A percentile compares a stretch with the other conserved stretches of the same genome.
Evolutionary conservation across 1,140 invertebrate species (phyloP).

Genomic region (Anastrepha obliqua): DNA sequence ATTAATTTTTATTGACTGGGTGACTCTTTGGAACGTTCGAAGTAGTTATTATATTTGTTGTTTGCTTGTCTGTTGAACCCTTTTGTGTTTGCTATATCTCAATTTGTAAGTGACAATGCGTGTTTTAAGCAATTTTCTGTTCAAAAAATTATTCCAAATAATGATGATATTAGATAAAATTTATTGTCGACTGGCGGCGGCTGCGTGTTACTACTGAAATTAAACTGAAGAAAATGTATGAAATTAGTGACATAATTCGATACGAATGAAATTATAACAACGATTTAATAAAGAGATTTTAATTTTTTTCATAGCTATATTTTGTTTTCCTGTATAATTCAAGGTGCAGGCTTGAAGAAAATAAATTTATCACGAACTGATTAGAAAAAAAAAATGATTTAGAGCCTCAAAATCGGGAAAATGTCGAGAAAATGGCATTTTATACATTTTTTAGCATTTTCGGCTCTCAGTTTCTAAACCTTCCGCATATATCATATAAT

Average conservation of each 20-base stretch:
- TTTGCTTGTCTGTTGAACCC: background rate
- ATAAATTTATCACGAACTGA: too few species aligned
- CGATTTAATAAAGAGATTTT: too few species aligned
- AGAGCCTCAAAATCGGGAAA: too few species aligned
- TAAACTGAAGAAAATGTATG: background rate
- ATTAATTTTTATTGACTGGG: conserved; percentile 39
- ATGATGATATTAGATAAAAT: conserved; percentile 1
- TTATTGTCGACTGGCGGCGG: conserved; percentile 18
- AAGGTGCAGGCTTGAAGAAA: too few species aligned
- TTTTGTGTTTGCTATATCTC: background rate
- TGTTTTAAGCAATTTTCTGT: conserved; percentile 24
- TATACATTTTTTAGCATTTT: too few species aligned
- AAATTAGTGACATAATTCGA: background rate
- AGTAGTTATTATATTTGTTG: conserved; percentile 5
- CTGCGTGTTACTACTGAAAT: conserved; percentile 22
- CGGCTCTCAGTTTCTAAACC: too few species aligned
- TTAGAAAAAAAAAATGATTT: too few species aligned
- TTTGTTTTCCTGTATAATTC: too few species aligned
- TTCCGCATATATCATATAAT: too few species aligned
- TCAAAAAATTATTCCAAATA: conserved; percentile 1
- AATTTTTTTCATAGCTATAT: too few species aligned
- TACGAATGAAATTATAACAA: too few species aligned
- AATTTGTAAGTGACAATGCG: conserved; percentile 1
- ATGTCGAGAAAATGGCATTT: too few species aligned
- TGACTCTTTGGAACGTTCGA: conserved; percentile 45